A percentile compares a stretch with the other conserved stretches of the same genome.
These are phyloP conservation scores for Netelia fuscicornis DNA, from an alignment of 2,888 invertebrate genomes.

Conservation along the genomic window DNA sequence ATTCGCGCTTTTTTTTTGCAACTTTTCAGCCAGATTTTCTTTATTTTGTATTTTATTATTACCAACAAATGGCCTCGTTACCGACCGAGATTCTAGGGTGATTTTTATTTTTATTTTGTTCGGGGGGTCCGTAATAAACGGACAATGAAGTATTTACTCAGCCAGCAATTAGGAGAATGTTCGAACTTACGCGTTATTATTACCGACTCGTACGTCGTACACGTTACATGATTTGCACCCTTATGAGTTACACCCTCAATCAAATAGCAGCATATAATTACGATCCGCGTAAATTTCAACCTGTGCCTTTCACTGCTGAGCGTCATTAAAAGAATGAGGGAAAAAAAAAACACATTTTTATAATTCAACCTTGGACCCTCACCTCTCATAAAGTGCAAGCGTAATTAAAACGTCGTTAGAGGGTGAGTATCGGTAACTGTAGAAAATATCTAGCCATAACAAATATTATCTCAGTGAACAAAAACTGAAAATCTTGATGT, in stretches of 20 bases:
- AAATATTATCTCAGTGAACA: no score
- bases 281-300: no score
- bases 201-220: not conserved
- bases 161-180: slow-evolving; percentile 24
- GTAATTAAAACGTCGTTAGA: no score
- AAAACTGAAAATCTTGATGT: no score
- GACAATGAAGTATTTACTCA: slow-evolving; percentile 4
- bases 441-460: no score
- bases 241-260: not conserved
- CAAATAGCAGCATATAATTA: not conserved
- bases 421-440: no score
- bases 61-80: not conserved
- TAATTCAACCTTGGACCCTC: no score
- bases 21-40: not conserved
- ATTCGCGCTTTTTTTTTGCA: not conserved
- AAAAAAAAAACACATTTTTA: no score
- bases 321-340: no score
- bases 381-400: no score
- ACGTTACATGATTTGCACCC: slow-evolving; percentile 1
- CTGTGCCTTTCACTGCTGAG: no score
- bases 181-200: slow-evolving; percentile 10
- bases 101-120: not conserved
- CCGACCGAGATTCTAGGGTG: not conserved
- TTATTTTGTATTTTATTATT: not conserved
- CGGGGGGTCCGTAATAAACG: not conserved